Evolutionary conservation across 1,140 invertebrate genomes (phyloP).

Genomic region (Melitaea cinxia): DNA sequence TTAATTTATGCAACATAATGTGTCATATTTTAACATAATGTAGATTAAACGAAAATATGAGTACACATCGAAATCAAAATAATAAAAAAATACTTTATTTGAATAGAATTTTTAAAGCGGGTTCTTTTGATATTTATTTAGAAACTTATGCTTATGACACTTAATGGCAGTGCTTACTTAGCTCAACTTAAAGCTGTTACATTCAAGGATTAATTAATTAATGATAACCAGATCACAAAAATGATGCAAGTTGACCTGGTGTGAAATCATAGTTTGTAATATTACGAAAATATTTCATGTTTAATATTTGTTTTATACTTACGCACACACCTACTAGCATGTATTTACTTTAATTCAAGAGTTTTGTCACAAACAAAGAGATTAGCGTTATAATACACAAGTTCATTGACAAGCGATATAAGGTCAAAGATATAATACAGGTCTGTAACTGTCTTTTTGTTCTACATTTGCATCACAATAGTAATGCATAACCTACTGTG

Average conservation of each 20-base stretch:
- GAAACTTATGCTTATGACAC: no score
- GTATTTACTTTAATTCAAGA: conserved; percentile 1
- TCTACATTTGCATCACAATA: not conserved
- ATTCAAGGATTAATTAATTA: no score
- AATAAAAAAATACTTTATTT: no score
- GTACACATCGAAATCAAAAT: no score
- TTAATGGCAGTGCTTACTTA: no score
- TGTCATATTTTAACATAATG: no score
- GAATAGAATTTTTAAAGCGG: no score
- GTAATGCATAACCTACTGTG: no score
- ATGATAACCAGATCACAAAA: not conserved
- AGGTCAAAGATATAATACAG: conserved; percentile 4
- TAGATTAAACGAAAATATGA: no score
- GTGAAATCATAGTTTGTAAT: not conserved
- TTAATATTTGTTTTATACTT: not conserved
- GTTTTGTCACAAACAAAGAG: conserved; percentile 5
- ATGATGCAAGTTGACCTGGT: not conserved
- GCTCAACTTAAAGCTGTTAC: no score
- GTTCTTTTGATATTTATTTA: no score
- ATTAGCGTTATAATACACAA: not conserved
- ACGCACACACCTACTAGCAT: not conserved
- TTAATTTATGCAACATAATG: no score
- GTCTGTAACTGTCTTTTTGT: not conserved
- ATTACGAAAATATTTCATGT: not conserved
- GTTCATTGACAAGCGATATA: not conserved